Percentiles rank a stretch among this genome's conserved stretches.
These are phyloP conservation scores for Tupaia tana DNA, from an alignment of 2,113 vertebrate genomes.

Conservation along the genomic window DNA sequence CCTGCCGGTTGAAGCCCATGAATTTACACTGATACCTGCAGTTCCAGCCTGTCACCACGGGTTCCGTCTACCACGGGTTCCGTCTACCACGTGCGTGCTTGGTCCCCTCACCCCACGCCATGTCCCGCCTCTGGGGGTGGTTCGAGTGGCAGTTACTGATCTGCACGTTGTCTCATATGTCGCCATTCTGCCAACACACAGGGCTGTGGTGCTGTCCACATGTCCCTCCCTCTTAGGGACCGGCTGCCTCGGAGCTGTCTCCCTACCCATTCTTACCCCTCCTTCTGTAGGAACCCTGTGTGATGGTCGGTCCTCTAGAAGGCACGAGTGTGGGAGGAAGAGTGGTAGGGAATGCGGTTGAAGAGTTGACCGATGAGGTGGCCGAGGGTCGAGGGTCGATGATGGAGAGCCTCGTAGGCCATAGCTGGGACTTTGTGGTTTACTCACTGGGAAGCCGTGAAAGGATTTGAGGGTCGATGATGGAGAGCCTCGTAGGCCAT, in stretches of 20 bases:
- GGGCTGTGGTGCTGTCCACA: neutral
- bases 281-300: neutral
- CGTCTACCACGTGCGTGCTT: neutral
- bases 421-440: neutral
- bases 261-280: neutral
- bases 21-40: neutral
- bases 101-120: neutral
- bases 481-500: neutral
- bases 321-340: neutral
- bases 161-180: neutral
- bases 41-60: neutral
- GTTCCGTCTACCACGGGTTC: neutral
- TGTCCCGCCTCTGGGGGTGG: neutral
- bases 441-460: neutral
- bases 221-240: neutral
- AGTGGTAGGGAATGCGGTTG: neutral
- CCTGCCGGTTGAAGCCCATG: neutral
- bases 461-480: too few species aligned
- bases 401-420: neutral
- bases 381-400: too few species aligned
- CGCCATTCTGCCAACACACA: neutral
- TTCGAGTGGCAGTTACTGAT: neutral
- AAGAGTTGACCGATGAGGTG: neutral
- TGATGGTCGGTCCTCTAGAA: neutral
- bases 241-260: neutral